These are phyloP conservation scores for Melanostoma scalare DNA, from an alignment of 2,888 invertebrate genomes.

Conservation along the genomic window DNA sequence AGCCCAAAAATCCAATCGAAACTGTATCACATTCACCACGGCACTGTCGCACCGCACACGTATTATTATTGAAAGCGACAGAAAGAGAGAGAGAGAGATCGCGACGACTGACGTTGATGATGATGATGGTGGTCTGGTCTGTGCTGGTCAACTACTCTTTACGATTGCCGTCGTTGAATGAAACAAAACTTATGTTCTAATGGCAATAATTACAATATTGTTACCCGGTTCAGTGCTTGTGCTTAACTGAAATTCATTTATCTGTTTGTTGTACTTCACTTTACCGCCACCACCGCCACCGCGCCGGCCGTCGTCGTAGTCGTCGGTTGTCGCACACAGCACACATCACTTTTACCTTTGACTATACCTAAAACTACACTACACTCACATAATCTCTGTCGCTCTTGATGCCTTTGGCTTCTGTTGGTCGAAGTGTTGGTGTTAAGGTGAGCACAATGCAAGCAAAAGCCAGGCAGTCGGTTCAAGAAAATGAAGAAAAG, in stretches of 20 bases:
- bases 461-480: not conserved
- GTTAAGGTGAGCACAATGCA: conserved; percentile 58
- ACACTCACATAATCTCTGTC: conserved; percentile 73
- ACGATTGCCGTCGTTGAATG: conserved; percentile 53
- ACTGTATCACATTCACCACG: conserved; percentile 67
- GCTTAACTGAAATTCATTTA: conserved; percentile 81
- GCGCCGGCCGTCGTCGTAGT: not conserved
- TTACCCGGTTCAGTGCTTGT: conserved; percentile 82
- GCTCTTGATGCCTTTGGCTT: conserved; percentile 49
- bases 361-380: conserved; percentile 62
- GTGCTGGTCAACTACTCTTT: conserved; percentile 19
- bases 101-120: not conserved
- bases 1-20: conserved; percentile 70
- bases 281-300: conserved; percentile 53
- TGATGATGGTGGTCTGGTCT: conserved; percentile 53
- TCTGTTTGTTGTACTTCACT: conserved; percentile 79
- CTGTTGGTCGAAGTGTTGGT: conserved; percentile 62
- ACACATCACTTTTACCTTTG: conserved; percentile 69
- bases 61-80: conserved; percentile 19
- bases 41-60: conserved; percentile 28
- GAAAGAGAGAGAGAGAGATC: conserved; percentile 3
- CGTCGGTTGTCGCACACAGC: not conserved
- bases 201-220: conserved; percentile 77
- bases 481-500: conserved; percentile 32
- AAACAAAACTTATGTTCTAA: conserved; percentile 72